Evolutionary conservation across 2,888 invertebrate genomes (phyloP).

Genomic region (Silvanus unidentatus): DNA sequence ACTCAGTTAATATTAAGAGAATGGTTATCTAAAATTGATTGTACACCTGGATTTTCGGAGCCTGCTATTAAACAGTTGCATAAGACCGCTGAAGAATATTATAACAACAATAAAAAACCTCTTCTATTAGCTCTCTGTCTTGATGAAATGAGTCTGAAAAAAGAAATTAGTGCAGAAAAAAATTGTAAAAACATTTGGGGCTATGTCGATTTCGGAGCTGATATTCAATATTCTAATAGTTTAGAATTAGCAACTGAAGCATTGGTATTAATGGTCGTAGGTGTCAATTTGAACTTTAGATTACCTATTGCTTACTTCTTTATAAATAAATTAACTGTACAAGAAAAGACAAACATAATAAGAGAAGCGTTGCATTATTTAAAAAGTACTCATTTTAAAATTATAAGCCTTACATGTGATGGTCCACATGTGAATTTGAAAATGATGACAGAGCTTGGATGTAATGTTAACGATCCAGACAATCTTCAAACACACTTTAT

Average conservation of each 20-base stretch:
- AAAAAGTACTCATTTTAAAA: conserved; percentile 7
- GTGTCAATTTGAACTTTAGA: conserved; percentile 12
- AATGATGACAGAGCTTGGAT: conserved; percentile 15
- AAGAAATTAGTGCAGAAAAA: conserved; percentile 14
- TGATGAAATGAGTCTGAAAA: conserved; percentile 15
- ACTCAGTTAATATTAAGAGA: too few species aligned
- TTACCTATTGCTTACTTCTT: conserved; percentile 17
- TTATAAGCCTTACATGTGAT: conserved; percentile 16
- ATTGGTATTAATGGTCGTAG: conserved; percentile 16
- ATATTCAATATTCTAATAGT: too few species aligned
- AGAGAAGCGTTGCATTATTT: conserved; percentile 8
- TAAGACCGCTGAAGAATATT: conserved; percentile 6
- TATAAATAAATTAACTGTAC: conserved; percentile 10
- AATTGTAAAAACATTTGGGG: conserved; percentile 11
- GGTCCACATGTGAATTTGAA: conserved; percentile 14
- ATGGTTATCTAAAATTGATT: not conserved
- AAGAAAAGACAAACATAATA: conserved; percentile 11
- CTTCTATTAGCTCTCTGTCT: conserved; percentile 10
- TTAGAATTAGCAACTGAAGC: conserved; percentile 13
- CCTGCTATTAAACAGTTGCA: conserved; percentile 2
- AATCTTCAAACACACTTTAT: conserved; percentile 5
- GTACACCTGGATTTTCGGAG: conserved; percentile 12
- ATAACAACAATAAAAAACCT: not conserved
- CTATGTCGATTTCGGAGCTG: conserved; percentile 8
- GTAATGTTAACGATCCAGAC: conserved; percentile 8